Percentiles rank a stretch among this genome's conserved stretches.
phyloP scores from a whole-genome alignment of 2,888 invertebrate genomes.

The Zaprionus bogoriensis region DNA sequence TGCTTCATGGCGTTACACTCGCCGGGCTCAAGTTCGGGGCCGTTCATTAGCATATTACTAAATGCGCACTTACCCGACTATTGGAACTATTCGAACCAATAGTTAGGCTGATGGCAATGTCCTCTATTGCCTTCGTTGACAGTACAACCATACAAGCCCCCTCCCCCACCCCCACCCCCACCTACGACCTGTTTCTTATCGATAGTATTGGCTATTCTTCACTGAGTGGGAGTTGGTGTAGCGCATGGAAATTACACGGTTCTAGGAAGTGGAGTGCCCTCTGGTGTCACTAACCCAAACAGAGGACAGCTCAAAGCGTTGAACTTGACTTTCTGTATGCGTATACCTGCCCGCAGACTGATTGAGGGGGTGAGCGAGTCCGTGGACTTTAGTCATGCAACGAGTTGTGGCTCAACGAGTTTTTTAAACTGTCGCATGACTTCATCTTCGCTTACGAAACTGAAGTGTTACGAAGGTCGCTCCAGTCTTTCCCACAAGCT shows the following conservation, averaged over 20 bases:
- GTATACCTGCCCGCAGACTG: conserved; percentile 21
- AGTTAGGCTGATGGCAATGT: conserved; percentile 60
- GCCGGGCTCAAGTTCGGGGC: conserved; percentile 68
- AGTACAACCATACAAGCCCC: no score
- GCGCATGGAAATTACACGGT: neutral
- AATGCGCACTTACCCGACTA: conserved; percentile 28
- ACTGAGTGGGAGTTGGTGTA: conserved; percentile 31
- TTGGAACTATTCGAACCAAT: conserved; percentile 20
- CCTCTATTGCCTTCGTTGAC: conserved; percentile 33
- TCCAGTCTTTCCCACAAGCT: conserved; percentile 13
- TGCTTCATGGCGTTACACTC: conserved; percentile 57
- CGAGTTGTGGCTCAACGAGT: conserved; percentile 9
- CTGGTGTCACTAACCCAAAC: conserved; percentile 66
- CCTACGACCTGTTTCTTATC: conserved; percentile 59
- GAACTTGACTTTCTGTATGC: conserved; percentile 62
- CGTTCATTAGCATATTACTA: conserved; percentile 71
- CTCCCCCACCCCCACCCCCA: no score
- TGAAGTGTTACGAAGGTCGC: conserved; percentile 34
- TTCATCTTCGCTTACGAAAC: conserved; percentile 68
- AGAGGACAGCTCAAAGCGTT: conserved; percentile 59
- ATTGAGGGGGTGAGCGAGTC: conserved; percentile 8
- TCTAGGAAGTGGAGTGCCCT: conserved; percentile 49
- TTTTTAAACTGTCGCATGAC: conserved; percentile 54
- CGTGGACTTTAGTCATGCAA: conserved; percentile 58
- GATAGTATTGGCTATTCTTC: conserved; percentile 44